Evolutionary conservation across 1,140 invertebrate genomes (phyloP), one percentile per base, ranked within the genome.

Genomic region (Bombus pyrosoma): DNA sequence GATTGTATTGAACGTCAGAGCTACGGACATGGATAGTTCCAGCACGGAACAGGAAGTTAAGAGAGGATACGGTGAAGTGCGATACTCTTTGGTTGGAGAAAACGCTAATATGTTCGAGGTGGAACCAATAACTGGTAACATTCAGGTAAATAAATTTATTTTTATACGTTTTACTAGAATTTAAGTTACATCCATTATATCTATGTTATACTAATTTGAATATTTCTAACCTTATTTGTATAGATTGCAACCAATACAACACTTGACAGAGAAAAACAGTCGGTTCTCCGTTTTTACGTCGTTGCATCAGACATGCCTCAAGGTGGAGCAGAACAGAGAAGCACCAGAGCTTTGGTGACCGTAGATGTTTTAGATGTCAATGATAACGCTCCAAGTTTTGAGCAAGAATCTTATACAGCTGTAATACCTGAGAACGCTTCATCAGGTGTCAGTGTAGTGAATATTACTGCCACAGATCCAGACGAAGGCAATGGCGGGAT

Each of bases 351-450:
- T 4, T 94, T 96, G 85, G 95, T 98, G 0, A 95, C 96, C 0
- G 96, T 98, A 9, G 97, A 98, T 88, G 96, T 98, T 8, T 92
- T 97, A 1, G 98, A 98, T 93, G 97, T 98, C 0, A 98, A 98
- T 90, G 98, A 98, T 87, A 98, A 98, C 92, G 95, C 97, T 32
- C 97, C 97, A 0, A 91, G 84, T 37, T 96, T 96, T 69, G 91
- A 93, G 1, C 95, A 95, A 75, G 92, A 95, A 69, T 93, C 93
- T 2, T 96, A 96, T 72, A 96, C 95, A 0, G 95, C 95, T 1
- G 97, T 97, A 2, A 96, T 98, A 25, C 96, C 97, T 9, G 98
- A 98, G 93, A 98, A 98, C 88, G 97, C 97, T 0, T 95, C 96
- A 0, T 91, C 96, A 1, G 96, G 96, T 8, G 96, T 96, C 32